Evolutionary conservation across 2,797 vertebrate genomes (phyloP), one percentile per base, ranked within the genome.

Genomic region (Sebastes cheni): DNA sequence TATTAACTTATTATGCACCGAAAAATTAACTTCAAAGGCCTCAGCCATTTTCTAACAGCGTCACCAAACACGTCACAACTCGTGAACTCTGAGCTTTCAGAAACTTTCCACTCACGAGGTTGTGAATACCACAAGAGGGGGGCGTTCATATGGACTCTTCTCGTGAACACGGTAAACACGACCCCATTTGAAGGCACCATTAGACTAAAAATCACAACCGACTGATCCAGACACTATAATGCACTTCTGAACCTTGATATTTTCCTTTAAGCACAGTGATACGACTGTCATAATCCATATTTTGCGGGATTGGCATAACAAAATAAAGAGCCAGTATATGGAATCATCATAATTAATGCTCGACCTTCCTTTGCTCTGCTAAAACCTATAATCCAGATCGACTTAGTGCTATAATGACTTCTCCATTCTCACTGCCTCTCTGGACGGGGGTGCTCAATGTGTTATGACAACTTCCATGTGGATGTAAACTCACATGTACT

Each of bases 341-440:
- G 87, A 92, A 91, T 89, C 90, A 87, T 90, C 82, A 75, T 85
- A 93, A 93, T 93, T 89, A 93, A 91, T 80, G 87, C 87, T 83
- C 77, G 23, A 83, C 88, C 81, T 91, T 90, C 79, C 81, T 86
- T 81, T 87, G 87, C 91, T 81, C 84, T 39, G 86, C 81, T 92
- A 86, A 92, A 92, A 91, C 85, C 89, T 84, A 66, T 93, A 93
- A 93, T 92, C 92, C 88, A 89, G 87, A 93, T 90, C 66, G 80
- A 91, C 86, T 93, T 90, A 92, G 83, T 62, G 60, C 56, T 86
- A 73, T 92, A 91, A 93, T 92, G 89, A 91, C 88, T 91, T 84
- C 67, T 79, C 61, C 67, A 56, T 75, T 88, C 82, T 85, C 39
- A 27, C 62, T 84, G 80, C 62, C 70, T 85, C 59, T 69, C 42